A percentile compares a stretch with the other conserved stretches of the same genome.
Conservation (phyloP, 2,797 vertebrate genomes). For the Falco novaeseelandiae region DNA sequence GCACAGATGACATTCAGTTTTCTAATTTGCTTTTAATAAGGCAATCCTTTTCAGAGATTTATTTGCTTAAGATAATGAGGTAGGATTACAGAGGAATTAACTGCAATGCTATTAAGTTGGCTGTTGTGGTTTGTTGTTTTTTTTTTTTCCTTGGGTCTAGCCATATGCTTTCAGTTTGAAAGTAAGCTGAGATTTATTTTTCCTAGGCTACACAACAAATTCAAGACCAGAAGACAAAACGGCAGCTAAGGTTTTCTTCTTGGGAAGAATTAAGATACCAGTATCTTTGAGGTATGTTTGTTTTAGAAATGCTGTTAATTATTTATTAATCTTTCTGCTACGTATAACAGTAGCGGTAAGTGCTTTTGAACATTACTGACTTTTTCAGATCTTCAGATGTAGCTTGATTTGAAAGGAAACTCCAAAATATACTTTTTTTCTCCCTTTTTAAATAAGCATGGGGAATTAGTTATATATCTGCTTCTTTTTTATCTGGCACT, state of each 20-base stretch:
- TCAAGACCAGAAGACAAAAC: slow-evolving; percentile 34
- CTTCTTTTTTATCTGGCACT: background rate
- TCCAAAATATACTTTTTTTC: background rate
- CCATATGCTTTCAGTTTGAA: slow-evolving; percentile 37
- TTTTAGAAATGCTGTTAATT: slow-evolving; percentile 34
- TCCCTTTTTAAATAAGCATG: background rate
- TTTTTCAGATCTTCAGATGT: background rate
- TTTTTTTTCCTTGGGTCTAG: background rate
- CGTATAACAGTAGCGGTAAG: background rate
- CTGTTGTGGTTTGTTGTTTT: background rate
- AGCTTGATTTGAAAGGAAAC: background rate
- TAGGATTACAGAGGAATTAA: slow-evolving; percentile 73
- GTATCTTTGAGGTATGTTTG: slow-evolving; percentile 46
- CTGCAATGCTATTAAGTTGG: slow-evolving; percentile 50
- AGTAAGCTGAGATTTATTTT: slow-evolving; percentile 48
- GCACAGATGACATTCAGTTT: slow-evolving; percentile 52
- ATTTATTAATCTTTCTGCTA: background rate
- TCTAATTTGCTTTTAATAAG: slow-evolving; percentile 70
- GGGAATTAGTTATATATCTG: background rate
- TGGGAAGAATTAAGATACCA: background rate
- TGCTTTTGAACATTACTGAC: background rate
- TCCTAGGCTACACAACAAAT: slow-evolving; percentile 30
- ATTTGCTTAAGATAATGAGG: slow-evolving; percentile 75
- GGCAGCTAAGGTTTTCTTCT: background rate
- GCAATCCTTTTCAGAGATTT: slow-evolving; percentile 69